These are phyloP conservation scores for Zaprionus nigranus DNA, from an alignment of 1,140 invertebrate genomes.

Conservation along the genomic window DNA sequence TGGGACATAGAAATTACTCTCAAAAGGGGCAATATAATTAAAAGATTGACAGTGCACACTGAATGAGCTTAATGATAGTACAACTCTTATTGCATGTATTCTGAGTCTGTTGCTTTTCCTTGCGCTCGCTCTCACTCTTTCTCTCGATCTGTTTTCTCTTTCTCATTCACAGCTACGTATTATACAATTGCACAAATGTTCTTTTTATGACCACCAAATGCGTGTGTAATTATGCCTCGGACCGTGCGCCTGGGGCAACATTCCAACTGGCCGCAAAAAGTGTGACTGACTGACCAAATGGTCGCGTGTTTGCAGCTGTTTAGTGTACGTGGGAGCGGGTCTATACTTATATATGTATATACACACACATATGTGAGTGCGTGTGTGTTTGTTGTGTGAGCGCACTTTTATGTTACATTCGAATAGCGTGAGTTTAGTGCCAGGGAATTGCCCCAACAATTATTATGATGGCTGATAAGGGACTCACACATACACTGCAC, in stretches of 20 bases:
- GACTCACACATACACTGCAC: constrained; percentile 22
- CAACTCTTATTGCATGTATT: constrained; percentile 19
- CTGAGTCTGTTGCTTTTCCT: background rate
- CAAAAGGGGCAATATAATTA: constrained; percentile 3
- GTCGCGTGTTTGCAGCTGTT: constrained; percentile 28
- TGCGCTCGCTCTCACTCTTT: background rate
- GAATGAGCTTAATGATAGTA: constrained; percentile 17
- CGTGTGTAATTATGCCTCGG: constrained; percentile 52
- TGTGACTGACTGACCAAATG: constrained; percentile 45
- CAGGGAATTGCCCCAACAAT: constrained; percentile 71
- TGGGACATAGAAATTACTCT: background rate
- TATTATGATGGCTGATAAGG: constrained; percentile 74
- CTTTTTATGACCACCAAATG: constrained; percentile 55
- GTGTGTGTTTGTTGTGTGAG: background rate
- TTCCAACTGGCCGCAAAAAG: constrained; percentile 38
- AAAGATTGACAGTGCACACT: constrained; percentile 6
- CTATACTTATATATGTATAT: background rate
- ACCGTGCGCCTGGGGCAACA: constrained; percentile 43
- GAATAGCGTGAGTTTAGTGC: constrained; percentile 52
- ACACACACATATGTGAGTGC: background rate
- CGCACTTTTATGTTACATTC: constrained; percentile 22
- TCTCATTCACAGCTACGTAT: constrained; percentile 18
- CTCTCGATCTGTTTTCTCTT: background rate
- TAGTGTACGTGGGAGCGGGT: background rate
- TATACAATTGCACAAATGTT: constrained; percentile 48